These are phyloP conservation scores for Trichacis sp. DNA, from an alignment of 2,888 invertebrate species.

Conservation along the genomic window DNA sequence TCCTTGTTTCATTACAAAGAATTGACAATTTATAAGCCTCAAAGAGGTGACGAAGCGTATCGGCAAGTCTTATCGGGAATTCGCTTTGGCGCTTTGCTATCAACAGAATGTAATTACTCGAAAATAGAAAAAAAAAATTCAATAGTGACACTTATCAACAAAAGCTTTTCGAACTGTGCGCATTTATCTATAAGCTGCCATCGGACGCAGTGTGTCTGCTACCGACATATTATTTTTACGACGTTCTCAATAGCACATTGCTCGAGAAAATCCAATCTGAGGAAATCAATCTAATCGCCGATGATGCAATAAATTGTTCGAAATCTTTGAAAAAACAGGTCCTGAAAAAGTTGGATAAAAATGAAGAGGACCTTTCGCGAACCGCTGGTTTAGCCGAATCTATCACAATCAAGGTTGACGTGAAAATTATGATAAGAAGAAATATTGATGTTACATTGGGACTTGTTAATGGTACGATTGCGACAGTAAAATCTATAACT, in stretches of 20 bases:
- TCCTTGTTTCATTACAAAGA: conserved; percentile 53
- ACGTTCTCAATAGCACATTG: conserved; percentile 20
- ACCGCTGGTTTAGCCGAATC: conserved; percentile 47
- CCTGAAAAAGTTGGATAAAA: conserved; percentile 23
- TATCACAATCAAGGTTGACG: conserved; percentile 24
- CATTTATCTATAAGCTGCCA: conserved; percentile 23
- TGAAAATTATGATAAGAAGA: conserved; percentile 45
- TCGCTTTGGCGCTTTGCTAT: conserved; percentile 18
- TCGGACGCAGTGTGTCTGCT: conserved; percentile 50
- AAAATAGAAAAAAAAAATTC: background rate
- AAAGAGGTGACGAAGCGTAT: conserved; percentile 44
- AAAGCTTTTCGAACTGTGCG: conserved; percentile 7
- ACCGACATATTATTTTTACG: conserved; percentile 47
- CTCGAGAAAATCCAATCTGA: conserved; percentile 35
- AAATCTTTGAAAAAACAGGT: too few species aligned
- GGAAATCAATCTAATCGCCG: conserved; percentile 22
- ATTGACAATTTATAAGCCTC: conserved; percentile 53
- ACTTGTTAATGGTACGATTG: conserved; percentile 48
- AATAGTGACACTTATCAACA: too few species aligned
- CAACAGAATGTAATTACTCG: conserved; percentile 16
- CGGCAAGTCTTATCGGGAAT: conserved; percentile 43
- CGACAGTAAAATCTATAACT: conserved; percentile 36
- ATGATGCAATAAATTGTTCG: conserved; percentile 43
- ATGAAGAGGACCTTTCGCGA: conserved; percentile 41
- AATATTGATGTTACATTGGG: conserved; percentile 41